phyloP scores from a whole-genome alignment of 2,797 vertebrate species.

The Thunnus albacares region DNA sequence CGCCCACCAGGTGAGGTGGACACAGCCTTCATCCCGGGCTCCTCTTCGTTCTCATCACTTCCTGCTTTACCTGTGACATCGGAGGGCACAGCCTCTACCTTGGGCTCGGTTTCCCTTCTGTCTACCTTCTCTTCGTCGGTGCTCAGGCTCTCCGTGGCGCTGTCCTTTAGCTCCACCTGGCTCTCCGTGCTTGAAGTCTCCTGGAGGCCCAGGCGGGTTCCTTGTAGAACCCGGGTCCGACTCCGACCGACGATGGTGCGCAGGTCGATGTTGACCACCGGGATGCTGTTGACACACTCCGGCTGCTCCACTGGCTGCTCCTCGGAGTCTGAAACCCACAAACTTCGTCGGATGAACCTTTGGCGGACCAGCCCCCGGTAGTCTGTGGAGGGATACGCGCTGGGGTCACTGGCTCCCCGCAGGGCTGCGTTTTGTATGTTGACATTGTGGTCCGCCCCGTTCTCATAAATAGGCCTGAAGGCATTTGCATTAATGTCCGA shows the following conservation, averaged over 20 bases:
- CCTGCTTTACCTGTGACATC: slow-evolving; percentile 85
- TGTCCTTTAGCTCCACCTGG: slow-evolving; percentile 66
- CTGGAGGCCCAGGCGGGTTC: slow-evolving; percentile 60
- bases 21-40: slow-evolving; percentile 96
- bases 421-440: slow-evolving; percentile 80
- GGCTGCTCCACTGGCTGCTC: slow-evolving; percentile 88
- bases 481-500: slow-evolving; percentile 80
- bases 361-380: slow-evolving; percentile 88
- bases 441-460: slow-evolving; percentile 81
- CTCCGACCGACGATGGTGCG: slow-evolving; percentile 87
- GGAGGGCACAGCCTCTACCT: slow-evolving; percentile 57
- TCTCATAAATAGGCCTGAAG: slow-evolving; percentile 79
- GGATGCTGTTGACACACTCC: slow-evolving; percentile 86
- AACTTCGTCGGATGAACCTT: slow-evolving; percentile 92
- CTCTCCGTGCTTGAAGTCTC: slow-evolving; percentile 75
- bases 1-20: slow-evolving; percentile 96
- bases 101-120: slow-evolving; percentile 76
- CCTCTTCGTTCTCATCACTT: slow-evolving; percentile 94
- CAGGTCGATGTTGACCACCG: slow-evolving; percentile 84
- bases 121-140: slow-evolving; percentile 65
- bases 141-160: slow-evolving; percentile 72
- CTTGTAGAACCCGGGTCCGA: slow-evolving; percentile 73
- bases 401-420: slow-evolving; percentile 85
- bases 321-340: slow-evolving; percentile 94
- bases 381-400: slow-evolving; percentile 82